These are phyloP conservation scores for Poeciliopsis turneri DNA, from an alignment of 2,797 vertebrate genomes.

Conservation along the genomic window DNA sequence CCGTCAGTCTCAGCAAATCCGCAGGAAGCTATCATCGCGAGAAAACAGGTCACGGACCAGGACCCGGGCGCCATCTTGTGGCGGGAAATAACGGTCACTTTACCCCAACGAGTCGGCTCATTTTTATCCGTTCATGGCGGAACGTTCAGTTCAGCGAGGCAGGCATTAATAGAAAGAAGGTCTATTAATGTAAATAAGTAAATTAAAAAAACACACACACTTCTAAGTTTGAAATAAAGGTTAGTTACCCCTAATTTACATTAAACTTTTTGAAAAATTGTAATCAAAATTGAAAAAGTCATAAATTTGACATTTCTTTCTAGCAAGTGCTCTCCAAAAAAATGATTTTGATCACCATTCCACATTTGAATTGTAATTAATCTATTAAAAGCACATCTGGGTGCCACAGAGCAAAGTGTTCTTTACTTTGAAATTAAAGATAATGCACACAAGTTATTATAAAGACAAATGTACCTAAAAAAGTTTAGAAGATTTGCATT, in stretches of 20 bases:
- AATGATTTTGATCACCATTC: background rate
- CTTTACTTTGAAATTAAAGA: background rate
- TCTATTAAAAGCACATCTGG: background rate
- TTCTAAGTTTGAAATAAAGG: background rate
- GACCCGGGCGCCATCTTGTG: constrained; percentile 48
- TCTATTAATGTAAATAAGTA: too few relatives aligned
- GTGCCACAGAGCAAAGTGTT: background rate
- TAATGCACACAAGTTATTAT: background rate
- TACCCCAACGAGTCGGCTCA: too few relatives aligned
- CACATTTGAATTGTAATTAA: background rate
- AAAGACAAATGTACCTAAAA: background rate
- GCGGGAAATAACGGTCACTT: background rate
- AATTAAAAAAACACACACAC: background rate
- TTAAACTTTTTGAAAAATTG: background rate
- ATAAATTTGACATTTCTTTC: background rate
- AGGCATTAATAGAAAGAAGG: too few relatives aligned
- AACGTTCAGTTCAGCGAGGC: too few relatives aligned
- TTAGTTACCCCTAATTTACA: background rate
- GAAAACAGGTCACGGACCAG: constrained; percentile 47
- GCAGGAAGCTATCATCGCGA: constrained; percentile 73
- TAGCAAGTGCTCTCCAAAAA: background rate
- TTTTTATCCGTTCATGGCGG: too few relatives aligned
- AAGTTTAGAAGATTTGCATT: background rate
- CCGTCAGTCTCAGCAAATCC: constrained; percentile 32
- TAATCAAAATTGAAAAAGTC: background rate